Evolutionary conservation across 1,140 invertebrate genomes (phyloP).

Genomic region (Sitobion miscanthi): DNA sequence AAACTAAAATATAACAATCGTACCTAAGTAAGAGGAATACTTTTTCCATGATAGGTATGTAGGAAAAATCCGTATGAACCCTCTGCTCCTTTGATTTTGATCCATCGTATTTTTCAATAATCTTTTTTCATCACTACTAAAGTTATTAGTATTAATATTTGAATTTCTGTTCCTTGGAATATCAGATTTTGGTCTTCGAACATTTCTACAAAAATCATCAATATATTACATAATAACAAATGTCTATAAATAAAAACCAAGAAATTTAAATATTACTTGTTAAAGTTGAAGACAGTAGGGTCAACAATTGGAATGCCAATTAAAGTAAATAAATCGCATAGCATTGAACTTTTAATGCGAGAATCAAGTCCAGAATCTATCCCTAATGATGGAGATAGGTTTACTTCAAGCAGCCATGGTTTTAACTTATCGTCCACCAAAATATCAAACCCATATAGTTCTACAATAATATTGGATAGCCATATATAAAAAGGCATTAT

Average conservation of each 20-base stretch:
- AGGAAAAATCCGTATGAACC: slow-evolving; percentile 92
- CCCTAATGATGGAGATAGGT: slow-evolving; percentile 90
- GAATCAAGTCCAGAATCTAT: slow-evolving; percentile 92
- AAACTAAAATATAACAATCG: slow-evolving; percentile 29
- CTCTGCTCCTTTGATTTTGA: slow-evolving; percentile 84
- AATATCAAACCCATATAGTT: slow-evolving; percentile 96
- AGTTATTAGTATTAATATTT: slow-evolving; percentile 59
- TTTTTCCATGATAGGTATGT: slow-evolving; percentile 84
- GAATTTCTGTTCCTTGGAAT: slow-evolving; percentile 26
- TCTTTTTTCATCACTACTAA: slow-evolving; percentile 81
- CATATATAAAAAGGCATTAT: no score
- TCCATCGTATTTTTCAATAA: slow-evolving; percentile 78
- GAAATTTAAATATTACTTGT: slow-evolving; percentile 19
- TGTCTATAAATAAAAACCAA: neutral
- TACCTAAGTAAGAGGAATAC: slow-evolving; percentile 76
- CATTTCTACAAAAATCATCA: neutral
- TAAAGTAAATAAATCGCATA: slow-evolving; percentile 88
- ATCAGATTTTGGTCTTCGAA: slow-evolving; percentile 22
- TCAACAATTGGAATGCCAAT: slow-evolving; percentile 84
- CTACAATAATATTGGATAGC: slow-evolving; percentile 65
- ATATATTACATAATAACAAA: neutral
- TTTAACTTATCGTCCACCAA: slow-evolving; percentile 88
- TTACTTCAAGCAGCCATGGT: slow-evolving; percentile 93
- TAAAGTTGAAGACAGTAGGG: slow-evolving; percentile 68
- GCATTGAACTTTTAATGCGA: slow-evolving; percentile 88